Percentiles rank a stretch among this genome's conserved stretches.
phyloP scores from a whole-genome alignment of 35 echinoderm and acorn worm species.

The Patiria miniata region DNA sequence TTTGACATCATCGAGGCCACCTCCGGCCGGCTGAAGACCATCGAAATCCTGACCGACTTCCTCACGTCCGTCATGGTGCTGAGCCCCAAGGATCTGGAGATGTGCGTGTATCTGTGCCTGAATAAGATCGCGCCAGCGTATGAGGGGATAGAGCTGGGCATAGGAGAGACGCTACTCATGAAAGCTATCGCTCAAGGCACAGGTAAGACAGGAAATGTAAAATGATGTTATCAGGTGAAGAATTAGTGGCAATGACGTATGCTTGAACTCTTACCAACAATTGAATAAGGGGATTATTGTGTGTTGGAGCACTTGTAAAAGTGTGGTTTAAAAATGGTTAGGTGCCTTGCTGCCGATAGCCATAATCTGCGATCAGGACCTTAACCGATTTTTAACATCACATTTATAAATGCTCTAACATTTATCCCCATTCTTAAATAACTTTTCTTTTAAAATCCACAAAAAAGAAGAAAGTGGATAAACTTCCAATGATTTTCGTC shows the following conservation, averaged over 20 bases:
- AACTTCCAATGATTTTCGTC: too few species aligned
- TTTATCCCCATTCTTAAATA: too few species aligned
- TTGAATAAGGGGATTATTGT: too few species aligned
- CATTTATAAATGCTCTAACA: too few species aligned
- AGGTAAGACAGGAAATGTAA: conserved; percentile 41
- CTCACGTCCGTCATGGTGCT: conserved; percentile 84
- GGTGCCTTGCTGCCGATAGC: too few species aligned
- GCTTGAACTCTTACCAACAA: too few species aligned
- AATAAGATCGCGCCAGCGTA: conserved; percentile 97
- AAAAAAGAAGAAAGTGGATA: too few species aligned
- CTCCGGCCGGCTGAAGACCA: conserved; percentile 75
- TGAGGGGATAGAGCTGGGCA: conserved; percentile 89
- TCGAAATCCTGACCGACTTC: conserved; percentile 83
- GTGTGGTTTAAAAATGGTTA: too few species aligned
- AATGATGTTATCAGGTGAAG: background rate
- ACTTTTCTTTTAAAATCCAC: too few species aligned
- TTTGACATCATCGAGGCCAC: conserved; percentile 85
- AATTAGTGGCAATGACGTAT: too few species aligned
- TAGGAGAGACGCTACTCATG: conserved; percentile 86
- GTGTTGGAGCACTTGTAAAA: background rate
- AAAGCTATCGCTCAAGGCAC: conserved; percentile 92
- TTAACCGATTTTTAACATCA: too few species aligned
- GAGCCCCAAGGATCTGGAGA: conserved; percentile 71
- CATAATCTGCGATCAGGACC: too few species aligned
- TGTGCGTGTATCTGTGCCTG: conserved; percentile 89